phyloP scores from a whole-genome alignment of 2,888 invertebrate species.

The Lysandra bellargus region DNA sequence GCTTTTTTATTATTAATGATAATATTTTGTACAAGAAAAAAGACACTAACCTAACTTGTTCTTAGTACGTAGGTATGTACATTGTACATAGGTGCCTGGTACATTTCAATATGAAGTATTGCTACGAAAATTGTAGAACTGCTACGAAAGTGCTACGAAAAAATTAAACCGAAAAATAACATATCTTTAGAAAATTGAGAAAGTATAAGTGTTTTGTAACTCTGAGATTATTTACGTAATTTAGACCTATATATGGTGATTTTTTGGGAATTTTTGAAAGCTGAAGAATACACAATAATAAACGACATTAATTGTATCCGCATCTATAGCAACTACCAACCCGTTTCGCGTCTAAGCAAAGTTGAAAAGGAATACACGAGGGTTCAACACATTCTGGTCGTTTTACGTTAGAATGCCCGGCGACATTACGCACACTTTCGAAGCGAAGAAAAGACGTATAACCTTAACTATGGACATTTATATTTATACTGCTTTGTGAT shows the following conservation, averaged over 20 bases:
- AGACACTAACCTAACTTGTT: no score
- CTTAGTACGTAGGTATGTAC: not conserved
- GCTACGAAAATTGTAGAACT: slow-evolving; percentile 10
- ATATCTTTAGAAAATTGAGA: no score
- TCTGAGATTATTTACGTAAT: no score
- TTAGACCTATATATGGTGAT: no score
- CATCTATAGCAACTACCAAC: not conserved
- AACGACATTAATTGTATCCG: not conserved
- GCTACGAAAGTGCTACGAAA: slow-evolving; percentile 6
- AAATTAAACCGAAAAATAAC: no score
- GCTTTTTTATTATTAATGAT: no score
- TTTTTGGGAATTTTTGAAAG: no score
- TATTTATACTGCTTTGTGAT: slow-evolving; percentile 25
- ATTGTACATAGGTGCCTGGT: not conserved
- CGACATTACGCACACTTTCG: slow-evolving; percentile 59
- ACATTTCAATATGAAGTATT: not conserved
- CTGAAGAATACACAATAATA: not conserved
- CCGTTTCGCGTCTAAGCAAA: slow-evolving; percentile 3
- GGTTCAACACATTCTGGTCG: slow-evolving; percentile 51
- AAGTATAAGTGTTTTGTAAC: no score
- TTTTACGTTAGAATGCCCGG: slow-evolving; percentile 55
- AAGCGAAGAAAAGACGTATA: slow-evolving; percentile 70
- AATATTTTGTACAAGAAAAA: no score
- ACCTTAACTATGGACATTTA: slow-evolving; percentile 39
- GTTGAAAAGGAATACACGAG: slow-evolving; percentile 45